Conservation (phyloP, 2,113 vertebrate genomes). For the sheep (Ovis aries) region ARS-UI_Ramb_v3.0 NC_056059.1:42730501-42731000, state of each 20-base stretch:
- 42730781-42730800: not conserved
- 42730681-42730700: constrained; percentile 18
- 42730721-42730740: not conserved
- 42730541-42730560: not conserved
- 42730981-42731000: not conserved
- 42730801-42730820: constrained; percentile 8
- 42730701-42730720: not conserved
- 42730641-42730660: not conserved
- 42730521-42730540: constrained; percentile 27
- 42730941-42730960: not conserved
- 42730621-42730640: not conserved
- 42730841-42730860: not conserved
- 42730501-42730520: constrained; percentile 48
- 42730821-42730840: constrained; percentile 21
- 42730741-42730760: not conserved
- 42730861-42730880: constrained; percentile 46
- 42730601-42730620: not conserved
- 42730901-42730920: not conserved
- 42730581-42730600: not conserved
- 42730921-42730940: constrained; percentile 15
- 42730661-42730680: not conserved
- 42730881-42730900: not conserved
- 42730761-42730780: not conserved
- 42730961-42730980: constrained; percentile 5
- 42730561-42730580: not conserved